These are phyloP conservation scores for Lanius ludovicianus DNA, from an alignment of 2,113 vertebrate species.

Conservation along the genomic window DNA sequence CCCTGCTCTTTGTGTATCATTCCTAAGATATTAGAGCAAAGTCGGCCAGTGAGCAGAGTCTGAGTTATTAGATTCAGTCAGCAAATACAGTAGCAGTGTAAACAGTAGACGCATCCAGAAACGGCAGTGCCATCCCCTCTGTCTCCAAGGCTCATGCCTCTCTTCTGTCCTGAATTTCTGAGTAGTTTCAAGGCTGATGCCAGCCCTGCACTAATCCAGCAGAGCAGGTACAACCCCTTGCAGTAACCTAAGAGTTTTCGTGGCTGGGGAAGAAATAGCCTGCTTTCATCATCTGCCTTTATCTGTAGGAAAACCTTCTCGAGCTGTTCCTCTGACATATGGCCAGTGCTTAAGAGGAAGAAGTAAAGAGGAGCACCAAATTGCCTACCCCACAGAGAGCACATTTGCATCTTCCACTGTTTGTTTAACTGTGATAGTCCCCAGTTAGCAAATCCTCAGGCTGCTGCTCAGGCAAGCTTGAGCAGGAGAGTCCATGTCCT, in stretches of 20 bases:
- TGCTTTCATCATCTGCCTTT: not conserved
- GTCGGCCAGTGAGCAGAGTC: not conserved
- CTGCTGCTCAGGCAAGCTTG: not conserved
- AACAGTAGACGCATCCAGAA: not conserved
- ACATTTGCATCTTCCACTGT: not conserved
- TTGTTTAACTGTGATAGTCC: not conserved
- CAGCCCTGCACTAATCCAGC: not conserved
- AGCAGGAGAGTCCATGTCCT: not conserved
- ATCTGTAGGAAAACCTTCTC: not conserved
- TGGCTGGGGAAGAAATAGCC: not conserved
- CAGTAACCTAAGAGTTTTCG: not conserved
- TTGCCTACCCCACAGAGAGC: not conserved
- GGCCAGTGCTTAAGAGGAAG: not conserved
- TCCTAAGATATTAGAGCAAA: slow-evolving; percentile 30
- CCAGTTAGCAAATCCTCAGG: not conserved
- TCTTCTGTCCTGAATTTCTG: not conserved
- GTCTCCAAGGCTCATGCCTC: not conserved
- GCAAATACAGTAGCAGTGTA: slow-evolving; percentile 31
- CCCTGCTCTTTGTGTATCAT: slow-evolving; percentile 15
- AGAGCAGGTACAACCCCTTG: not conserved
- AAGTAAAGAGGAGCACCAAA: not conserved
- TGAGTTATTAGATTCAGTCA: not conserved
- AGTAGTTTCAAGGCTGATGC: not conserved
- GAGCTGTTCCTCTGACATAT: not conserved
- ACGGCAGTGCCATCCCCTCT: not conserved